Evolutionary conservation across 2,888 invertebrate genomes (phyloP), one percentile per base, ranked within the genome.

Genomic region (Tribolium freemani): DNA sequence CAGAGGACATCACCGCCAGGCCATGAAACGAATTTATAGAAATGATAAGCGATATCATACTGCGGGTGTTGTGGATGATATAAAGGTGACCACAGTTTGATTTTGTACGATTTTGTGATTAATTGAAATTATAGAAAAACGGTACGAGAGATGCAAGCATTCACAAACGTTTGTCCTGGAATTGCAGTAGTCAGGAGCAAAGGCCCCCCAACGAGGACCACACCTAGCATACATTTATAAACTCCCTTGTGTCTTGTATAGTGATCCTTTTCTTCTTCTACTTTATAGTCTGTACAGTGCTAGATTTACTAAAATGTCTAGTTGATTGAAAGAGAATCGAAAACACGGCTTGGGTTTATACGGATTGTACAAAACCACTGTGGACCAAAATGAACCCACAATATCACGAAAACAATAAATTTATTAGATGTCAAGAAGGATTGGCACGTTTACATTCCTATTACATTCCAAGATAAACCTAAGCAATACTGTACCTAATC

Each of bases 1-100:
- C 78, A 83, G 86, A 79, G 85, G 86, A 56, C 84, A 85, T 69
- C 86, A 86, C 77, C 84, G 86, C 70, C 86, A 86, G 79, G 87
- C 87, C 60, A 86, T 88, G 81, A 88, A 88, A 82, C 84, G 89
- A 75, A 83, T 86, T 71, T 84, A 87, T 63, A 83, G 88, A 70
- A 85, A 84, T 77, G 88, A 88, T 75, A 87, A 88, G 80, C 85
- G 92, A 73, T 91, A 91, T 84, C 89, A 91, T 84, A 92, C 92
- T 4, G 91, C 92, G 4, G 91, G 92, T 75, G 89, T 90, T 72
- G 90, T 92, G 76, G 92, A 92, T 82, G 90, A 91, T 81, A 87
- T 91, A 69, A 87, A 87, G 86, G 88, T 88, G 83, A 79, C 48
- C 8, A 48, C 3, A 26, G 26, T 3, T 38, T 38, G 38, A 38